Conservation (phyloP, 2,888 invertebrate genomes). For the Acleris emargana region DNA sequence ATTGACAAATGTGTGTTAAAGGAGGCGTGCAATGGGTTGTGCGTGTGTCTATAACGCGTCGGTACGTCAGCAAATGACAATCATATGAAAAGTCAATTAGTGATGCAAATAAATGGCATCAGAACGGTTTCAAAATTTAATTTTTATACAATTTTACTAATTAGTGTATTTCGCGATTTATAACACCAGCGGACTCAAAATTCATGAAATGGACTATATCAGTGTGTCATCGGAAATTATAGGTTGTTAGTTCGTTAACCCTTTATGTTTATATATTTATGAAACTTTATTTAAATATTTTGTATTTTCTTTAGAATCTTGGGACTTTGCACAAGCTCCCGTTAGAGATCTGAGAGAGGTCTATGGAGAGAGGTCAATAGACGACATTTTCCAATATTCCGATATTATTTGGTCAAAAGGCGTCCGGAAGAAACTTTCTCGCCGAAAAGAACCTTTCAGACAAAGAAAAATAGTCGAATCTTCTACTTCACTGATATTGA, state of each 20-base stretch:
- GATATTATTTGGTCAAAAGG: conserved; percentile 36
- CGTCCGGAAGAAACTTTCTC: conserved; percentile 40
- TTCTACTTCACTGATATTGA: conserved; percentile 52
- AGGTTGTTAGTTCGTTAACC: conserved; percentile 49
- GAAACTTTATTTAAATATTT: conserved; percentile 45
- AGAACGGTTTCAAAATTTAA: conserved; percentile 14
- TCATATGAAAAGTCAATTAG: conserved; percentile 4
- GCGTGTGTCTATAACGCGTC: neutral
- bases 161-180: conserved; percentile 37
- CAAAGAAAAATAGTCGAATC: conserved; percentile 38
- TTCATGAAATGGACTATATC: conserved; percentile 58
- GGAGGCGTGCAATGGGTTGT: neutral
- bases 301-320: conserved; percentile 61
- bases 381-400: conserved; percentile 32
- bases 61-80: neutral
- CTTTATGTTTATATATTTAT: conserved; percentile 36
- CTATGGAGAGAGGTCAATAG: conserved; percentile 26
- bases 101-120: conserved; percentile 7
- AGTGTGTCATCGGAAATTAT: conserved; percentile 55
- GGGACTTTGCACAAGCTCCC: conserved; percentile 60
- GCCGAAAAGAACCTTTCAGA: conserved; percentile 36
- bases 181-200: conserved; percentile 45
- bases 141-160: conserved; percentile 16
- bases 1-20: too few species aligned
- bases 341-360: conserved; percentile 47